Evolutionary conservation across 1,140 invertebrate species (phyloP).

Genomic region (Danaus plexippus): DNA sequence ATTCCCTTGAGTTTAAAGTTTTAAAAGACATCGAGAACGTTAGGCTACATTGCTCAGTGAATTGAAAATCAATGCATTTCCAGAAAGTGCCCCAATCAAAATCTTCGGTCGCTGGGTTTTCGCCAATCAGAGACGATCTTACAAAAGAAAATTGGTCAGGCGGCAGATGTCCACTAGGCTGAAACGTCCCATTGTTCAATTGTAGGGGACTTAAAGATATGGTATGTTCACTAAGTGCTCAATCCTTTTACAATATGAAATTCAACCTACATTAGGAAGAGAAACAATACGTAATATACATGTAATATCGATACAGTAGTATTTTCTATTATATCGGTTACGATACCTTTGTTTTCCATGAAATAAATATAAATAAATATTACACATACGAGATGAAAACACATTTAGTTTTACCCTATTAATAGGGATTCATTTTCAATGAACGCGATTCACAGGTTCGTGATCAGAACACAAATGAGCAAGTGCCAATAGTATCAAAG

Average conservation of each 20-base stretch:
- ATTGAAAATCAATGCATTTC: slow-evolving; percentile 55
- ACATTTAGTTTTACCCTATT: background rate
- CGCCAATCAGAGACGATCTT: slow-evolving; percentile 51
- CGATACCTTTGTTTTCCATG: background rate
- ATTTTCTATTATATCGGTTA: too few relatives aligned
- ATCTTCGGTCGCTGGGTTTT: slow-evolving; percentile 44
- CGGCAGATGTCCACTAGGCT: slow-evolving; percentile 62
- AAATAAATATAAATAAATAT: slow-evolving; percentile 3
- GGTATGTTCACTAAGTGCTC: slow-evolving; percentile 5
- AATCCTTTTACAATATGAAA: too few relatives aligned
- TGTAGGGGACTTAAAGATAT: slow-evolving; percentile 25
- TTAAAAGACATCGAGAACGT: too few relatives aligned
- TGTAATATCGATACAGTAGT: too few relatives aligned
- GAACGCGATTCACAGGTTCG: slow-evolving; percentile 41
- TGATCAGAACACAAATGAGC: slow-evolving; percentile 45
- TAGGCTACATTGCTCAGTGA: slow-evolving; percentile 34
- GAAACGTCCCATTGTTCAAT: slow-evolving; percentile 56
- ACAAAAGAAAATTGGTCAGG: slow-evolving; percentile 69
- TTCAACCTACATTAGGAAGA: too few relatives aligned
- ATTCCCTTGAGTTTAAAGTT: background rate
- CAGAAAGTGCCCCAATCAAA: slow-evolving; percentile 50
- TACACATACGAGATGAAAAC: background rate
- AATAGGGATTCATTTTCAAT: slow-evolving; percentile 37
- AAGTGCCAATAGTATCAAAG: slow-evolving; percentile 35
- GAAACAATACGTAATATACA: too few relatives aligned